These are phyloP conservation scores for Leucania comma DNA, from an alignment of 2,888 invertebrate genomes.

Conservation along the genomic window DNA sequence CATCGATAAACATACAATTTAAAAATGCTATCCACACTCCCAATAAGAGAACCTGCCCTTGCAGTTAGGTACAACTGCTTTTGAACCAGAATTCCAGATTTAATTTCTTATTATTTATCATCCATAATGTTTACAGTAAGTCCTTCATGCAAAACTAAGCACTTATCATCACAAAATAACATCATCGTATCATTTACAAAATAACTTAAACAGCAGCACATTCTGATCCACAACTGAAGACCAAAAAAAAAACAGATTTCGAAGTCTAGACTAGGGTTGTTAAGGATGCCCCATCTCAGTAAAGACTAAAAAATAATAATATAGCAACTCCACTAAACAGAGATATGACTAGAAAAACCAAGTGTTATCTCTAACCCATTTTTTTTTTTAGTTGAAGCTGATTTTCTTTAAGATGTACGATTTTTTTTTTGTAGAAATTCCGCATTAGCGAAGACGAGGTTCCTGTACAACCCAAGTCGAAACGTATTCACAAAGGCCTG, in stretches of 20 bases:
- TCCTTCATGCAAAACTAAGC: not conserved
- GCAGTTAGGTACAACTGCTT: not conserved
- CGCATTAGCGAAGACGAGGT: not conserved
- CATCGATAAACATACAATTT: not conserved
- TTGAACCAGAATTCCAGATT: not conserved
- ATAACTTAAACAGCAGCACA: not conserved
- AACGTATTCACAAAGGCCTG: not conserved
- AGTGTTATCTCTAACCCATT: not conserved
- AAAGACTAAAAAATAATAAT: not conserved
- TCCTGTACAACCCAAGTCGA: not conserved
- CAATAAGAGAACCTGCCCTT: conserved; percentile 15
- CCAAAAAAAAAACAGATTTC: not conserved
- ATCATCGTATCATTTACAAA: conserved; percentile 2
- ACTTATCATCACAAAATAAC: conserved; percentile 1
- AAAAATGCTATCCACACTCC: not conserved
- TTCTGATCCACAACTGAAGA: not conserved
- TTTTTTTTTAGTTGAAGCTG: not conserved
- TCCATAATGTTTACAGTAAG: not conserved
- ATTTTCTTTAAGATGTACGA: not conserved
- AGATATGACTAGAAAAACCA: not conserved
- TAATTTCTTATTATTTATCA: not conserved
- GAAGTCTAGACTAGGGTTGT: conserved; percentile 1
- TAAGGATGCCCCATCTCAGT: not conserved
- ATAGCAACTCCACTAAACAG: not conserved
- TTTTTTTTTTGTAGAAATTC: not conserved